phyloP scores from a whole-genome alignment of 2,888 invertebrate species.

The Ligdia adustata region DNA sequence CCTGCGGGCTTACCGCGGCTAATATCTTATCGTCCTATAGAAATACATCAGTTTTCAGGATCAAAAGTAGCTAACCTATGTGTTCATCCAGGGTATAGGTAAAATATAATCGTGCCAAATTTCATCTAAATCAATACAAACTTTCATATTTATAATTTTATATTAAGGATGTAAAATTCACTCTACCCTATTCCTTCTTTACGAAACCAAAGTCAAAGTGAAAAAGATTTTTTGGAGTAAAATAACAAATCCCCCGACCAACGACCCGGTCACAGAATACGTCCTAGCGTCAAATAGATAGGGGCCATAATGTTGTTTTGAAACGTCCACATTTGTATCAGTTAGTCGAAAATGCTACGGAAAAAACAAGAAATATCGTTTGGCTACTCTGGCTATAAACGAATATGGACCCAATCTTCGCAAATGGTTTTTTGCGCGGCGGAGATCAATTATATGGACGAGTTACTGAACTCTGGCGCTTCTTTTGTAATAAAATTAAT shows the following conservation, averaged over 20 bases:
- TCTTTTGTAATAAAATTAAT: too few relatives aligned
- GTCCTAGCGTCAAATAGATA: constrained; percentile 13
- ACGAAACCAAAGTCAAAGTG: too few relatives aligned
- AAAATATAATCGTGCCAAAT: too few relatives aligned
- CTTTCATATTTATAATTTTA: too few relatives aligned
- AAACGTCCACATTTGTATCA: constrained; percentile 18
- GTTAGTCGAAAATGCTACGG: constrained; percentile 7
- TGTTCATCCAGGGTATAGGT: too few relatives aligned
- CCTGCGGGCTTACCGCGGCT: too few relatives aligned
- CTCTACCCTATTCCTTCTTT: too few relatives aligned
- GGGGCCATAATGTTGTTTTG: constrained; percentile 19
- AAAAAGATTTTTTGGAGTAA: constrained; percentile 14
- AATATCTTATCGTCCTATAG: too few relatives aligned
- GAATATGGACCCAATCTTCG: not conserved
- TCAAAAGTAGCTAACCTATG: too few relatives aligned
- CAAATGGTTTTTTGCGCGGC: not conserved
- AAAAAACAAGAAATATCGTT: constrained; percentile 5
- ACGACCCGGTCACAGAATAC: constrained; percentile 10
- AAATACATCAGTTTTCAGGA: too few relatives aligned
- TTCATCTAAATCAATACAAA: too few relatives aligned
- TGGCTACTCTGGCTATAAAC: not conserved
- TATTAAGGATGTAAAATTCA: too few relatives aligned
- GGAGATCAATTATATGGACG: not conserved
- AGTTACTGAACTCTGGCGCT: constrained; percentile 10
- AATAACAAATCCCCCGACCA: constrained; percentile 19